Evolutionary conservation across 1,140 invertebrate species (phyloP).

Genomic region (Neodiprion fabricii): DNA sequence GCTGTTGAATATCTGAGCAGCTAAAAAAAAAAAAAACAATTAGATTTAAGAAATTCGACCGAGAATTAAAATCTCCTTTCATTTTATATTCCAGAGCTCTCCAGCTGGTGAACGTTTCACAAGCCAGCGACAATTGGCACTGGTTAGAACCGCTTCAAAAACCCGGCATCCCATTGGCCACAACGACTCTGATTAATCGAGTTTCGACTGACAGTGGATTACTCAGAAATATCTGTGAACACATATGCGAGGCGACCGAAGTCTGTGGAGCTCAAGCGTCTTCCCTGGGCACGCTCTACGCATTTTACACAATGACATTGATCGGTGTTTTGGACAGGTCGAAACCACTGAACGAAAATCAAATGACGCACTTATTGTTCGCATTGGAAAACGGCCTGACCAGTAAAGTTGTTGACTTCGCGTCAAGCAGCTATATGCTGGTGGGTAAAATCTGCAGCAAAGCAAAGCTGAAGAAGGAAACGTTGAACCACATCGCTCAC

Average conservation of each 20-base stretch:
- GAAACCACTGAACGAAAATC: conserved; percentile 68
- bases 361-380: conserved; percentile 74
- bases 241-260: conserved; percentile 70
- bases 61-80: not conserved
- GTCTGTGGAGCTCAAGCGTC: conserved; percentile 67
- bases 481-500: conserved; percentile 68
- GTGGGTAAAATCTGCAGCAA: conserved; percentile 72
- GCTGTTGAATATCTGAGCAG: too few species aligned
- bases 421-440: conserved; percentile 77
- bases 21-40: too few species aligned
- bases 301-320: conserved; percentile 78
- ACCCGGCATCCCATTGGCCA: conserved; percentile 73
- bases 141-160: conserved; percentile 81
- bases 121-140: conserved; percentile 72
- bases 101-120: conserved; percentile 75
- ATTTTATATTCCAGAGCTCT: conserved; percentile 61
- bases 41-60: too few species aligned
- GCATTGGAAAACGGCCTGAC: conserved; percentile 72
- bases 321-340: conserved; percentile 71
- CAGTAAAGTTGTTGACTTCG: conserved; percentile 73
- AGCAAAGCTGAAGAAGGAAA: conserved; percentile 66
- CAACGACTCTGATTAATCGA: conserved; percentile 75
- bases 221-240: conserved; percentile 76
- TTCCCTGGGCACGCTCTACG: conserved; percentile 73
- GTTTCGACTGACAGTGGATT: conserved; percentile 73